Conservation (phyloP, 2,113 vertebrate species). For the Melozone crissalis region DNA sequence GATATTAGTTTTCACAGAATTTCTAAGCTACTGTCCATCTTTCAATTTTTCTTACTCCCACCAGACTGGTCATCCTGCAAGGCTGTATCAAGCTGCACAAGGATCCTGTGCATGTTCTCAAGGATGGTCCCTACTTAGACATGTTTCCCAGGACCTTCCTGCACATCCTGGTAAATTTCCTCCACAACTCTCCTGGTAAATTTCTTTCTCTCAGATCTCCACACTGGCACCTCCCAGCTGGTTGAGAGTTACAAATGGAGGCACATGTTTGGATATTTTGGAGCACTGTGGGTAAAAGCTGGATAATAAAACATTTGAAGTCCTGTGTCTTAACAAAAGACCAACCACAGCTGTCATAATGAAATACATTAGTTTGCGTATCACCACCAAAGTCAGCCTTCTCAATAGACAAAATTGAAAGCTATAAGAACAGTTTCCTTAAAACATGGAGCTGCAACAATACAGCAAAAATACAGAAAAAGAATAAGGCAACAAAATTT, state of each 20-base stretch:
- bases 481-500: not conserved
- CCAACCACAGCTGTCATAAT: not conserved
- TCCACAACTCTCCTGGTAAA: not conserved
- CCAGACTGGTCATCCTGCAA: not conserved
- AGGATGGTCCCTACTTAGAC: not conserved
- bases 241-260: not conserved
- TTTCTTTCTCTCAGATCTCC: not conserved
- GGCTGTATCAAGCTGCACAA: not conserved
- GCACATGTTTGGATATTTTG: not conserved
- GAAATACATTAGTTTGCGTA: not conserved
- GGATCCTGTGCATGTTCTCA: not conserved
- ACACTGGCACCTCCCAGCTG: fast-evolving
- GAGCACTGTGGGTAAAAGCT: not conserved
- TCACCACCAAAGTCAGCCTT: not conserved
- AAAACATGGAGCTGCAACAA: not conserved
- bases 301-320: not conserved
- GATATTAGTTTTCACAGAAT: not conserved
- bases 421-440: not conserved
- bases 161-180: not conserved
- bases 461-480: not conserved
- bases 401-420: not conserved
- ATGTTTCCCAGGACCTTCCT: not conserved
- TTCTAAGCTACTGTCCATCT: not conserved
- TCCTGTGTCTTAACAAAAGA: not conserved
- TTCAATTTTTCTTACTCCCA: not conserved